Base-by-base conservation (phyloP, 2,797 vertebrate species). In the Aselliscus stoliczkanus region DNA sequence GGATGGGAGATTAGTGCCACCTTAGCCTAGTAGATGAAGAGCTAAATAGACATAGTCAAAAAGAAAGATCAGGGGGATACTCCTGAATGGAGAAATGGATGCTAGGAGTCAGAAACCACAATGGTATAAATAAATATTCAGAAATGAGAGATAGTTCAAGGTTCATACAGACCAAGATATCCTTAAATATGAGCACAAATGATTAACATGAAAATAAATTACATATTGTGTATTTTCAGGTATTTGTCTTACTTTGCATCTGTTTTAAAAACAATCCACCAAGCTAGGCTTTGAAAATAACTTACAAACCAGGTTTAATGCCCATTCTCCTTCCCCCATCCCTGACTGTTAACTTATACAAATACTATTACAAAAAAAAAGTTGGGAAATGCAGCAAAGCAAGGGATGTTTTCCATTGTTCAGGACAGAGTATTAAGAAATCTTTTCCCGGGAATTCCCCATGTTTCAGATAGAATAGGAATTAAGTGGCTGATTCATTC, bases 401-500 rank as follows among this genome's bases (percentile, higher is more conserved):
- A 25, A 25, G 77, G 34, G 20, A 80, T 54, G 21, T 25, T 90
- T 47, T 83, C 83, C 60, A 44, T 82, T 90, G 88, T 83, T 94
- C 73, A 94, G 50, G 37, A 79, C 42, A 62, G n/a, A 70, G 25
- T 73, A 76, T 70, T 77, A 96, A 92, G 79, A 96, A 97, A 97
- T 79, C 27, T 64, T 11, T 60, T 77, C 96, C 77, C 39, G 76
- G 96, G 90, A 98, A 95, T 95, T 97, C 81, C 95, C 94, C 94
- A 2, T 72, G 42, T 76, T 89, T 93, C 90, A 72, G 82, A 87
- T 72, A 94, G 34, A n/a, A 69, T 11, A n/a, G 73, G 86, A 96
- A 64, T 60, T 67, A 97, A 94, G 25, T 50, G 20, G 79, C 96
- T 98, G 92, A 96, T 96, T 97, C 92, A 94, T 34, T 93, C 79